phyloP scores from a whole-genome alignment of 2,113 vertebrate genomes.

The Nettapus auritus region DNA sequence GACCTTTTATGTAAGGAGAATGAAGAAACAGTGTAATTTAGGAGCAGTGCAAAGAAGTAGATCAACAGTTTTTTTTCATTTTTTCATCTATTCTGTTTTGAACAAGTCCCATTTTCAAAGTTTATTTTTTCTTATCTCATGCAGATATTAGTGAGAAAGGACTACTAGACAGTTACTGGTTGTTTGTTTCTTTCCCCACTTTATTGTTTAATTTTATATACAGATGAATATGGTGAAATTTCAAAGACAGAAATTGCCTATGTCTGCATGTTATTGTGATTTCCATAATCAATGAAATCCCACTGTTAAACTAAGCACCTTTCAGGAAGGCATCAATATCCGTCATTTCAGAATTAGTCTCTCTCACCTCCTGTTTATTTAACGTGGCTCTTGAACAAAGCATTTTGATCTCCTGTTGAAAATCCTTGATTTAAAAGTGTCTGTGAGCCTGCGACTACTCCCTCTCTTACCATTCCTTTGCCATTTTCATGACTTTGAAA shows the following conservation, averaged over 20 bases:
- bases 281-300: not conserved
- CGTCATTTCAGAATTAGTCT: not conserved
- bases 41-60: not conserved
- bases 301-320: not conserved
- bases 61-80: not conserved
- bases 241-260: not conserved
- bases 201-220: not conserved
- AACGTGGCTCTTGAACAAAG: not conserved
- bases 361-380: not conserved
- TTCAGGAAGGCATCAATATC: not conserved
- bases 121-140: not conserved
- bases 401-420: not conserved
- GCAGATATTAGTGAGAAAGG: not conserved
- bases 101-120: not conserved
- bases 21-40: not conserved
- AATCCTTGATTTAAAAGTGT: not conserved
- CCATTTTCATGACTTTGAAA: constrained; percentile 17
- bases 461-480: not conserved
- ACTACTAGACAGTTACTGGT: not conserved
- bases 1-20: not conserved
- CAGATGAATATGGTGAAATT: not conserved
- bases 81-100: not conserved
- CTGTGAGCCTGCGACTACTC: not conserved
- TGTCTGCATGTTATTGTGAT: not conserved
- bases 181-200: not conserved